A percentile compares a stretch with the other conserved stretches of the same genome.
Conservation (phyloP, 2,888 invertebrate genomes). For the Pterostichus madidus region DNA sequence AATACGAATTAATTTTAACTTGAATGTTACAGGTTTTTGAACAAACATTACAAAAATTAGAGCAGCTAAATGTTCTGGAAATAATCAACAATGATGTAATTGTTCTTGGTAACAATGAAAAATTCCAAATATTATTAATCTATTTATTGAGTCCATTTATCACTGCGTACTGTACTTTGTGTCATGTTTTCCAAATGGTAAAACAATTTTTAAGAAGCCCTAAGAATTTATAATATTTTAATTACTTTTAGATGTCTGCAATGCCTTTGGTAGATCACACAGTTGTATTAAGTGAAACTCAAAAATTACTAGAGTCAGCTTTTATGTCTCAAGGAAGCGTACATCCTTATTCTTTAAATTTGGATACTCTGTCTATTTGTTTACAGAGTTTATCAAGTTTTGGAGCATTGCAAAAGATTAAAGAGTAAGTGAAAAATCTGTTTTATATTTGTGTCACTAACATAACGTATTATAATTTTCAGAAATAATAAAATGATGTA, state of each 20-base stretch:
- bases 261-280: conserved; percentile 76
- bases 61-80: conserved; percentile 73
- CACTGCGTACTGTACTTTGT: conserved; percentile 80
- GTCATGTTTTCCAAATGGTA: conserved; percentile 79
- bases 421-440: conserved; percentile 70
- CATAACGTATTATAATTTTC: conserved; percentile 32
- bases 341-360: conserved; percentile 87
- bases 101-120: conserved; percentile 76
- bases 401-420: conserved; percentile 75
- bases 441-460: neutral
- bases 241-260: conserved; percentile 62
- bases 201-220: conserved; percentile 68
- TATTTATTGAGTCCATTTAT: conserved; percentile 84
- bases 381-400: conserved; percentile 79
- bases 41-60: conserved; percentile 75
- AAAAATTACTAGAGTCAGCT: conserved; percentile 80
- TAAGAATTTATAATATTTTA: conserved; percentile 46
- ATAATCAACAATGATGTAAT: conserved; percentile 72
- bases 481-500: conserved; percentile 63
- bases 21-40: conserved; percentile 78
- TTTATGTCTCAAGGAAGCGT: conserved; percentile 75
- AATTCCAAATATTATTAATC: conserved; percentile 79
- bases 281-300: conserved; percentile 79
- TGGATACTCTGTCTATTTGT: conserved; percentile 83
- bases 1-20: conserved; percentile 1